Base-by-base conservation (phyloP, 2,888 invertebrate species). In the Caenorhabditis parvicauda region DNA sequence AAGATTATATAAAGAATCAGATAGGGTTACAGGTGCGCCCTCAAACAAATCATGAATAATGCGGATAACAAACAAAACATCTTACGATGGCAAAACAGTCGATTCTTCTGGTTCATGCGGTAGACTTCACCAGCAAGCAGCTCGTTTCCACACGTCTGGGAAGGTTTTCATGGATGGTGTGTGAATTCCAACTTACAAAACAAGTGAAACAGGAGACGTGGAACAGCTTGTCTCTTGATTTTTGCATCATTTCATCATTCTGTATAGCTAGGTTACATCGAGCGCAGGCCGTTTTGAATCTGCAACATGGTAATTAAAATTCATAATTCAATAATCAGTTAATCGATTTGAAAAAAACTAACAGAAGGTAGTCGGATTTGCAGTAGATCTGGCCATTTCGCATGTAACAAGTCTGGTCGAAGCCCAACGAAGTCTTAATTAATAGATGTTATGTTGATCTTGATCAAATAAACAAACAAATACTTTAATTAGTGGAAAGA, bases 121-220 rank as follows among this genome's bases (percentile, higher is more conserved):
- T 92, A 93, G 74, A 90, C 89, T 80, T 93, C 92, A 22, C 92
- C 92, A 79, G 91, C 90, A 60, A 89, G 88, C 63, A 93, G 86
- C 49, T 88, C 87, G 37, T 87, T 86, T 46, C 89, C 89, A 82
- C 93, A 92, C 38, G 90, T 88, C 67, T 67, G 49, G 35, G 55
- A 50, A 42, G 17, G 19, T 1, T 50, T 39, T 2, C 12, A n/a
- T 21, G 17, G 21, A 1, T 9, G 14, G 7, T 12, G 14, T 19
- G 43, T 12, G 25, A 3, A 4, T 24, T 17, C 42, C 44, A 53
- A 45, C 53, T 52, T 29, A 67, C 54, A 88, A 58, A 59, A 55
- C 92, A 92, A 32, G 89, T 88, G 86, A 93, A 93, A 84, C 92
- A 93, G 70, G 88, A 87, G 55, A 92, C 86, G 82, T 93, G 92